Evolutionary conservation across 1,140 invertebrate species (phyloP).

Genomic region (Drosophila mayri): DNA sequence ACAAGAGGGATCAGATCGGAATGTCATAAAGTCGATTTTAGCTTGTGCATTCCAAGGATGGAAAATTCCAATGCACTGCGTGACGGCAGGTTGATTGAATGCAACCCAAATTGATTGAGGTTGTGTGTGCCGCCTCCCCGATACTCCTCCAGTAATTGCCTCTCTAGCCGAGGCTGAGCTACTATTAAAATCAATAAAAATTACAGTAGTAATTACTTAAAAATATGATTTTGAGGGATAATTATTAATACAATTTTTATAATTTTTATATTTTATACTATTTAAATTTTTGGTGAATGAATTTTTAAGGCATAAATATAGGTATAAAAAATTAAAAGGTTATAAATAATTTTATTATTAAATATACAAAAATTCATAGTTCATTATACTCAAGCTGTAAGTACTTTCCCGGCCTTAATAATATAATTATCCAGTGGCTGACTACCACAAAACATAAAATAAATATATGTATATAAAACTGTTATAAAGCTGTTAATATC

Average conservation of each 20-base stretch:
- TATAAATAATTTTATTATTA: not conserved
- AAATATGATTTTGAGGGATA: not conserved
- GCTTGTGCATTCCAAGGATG: constrained; percentile 21
- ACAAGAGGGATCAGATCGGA: not conserved
- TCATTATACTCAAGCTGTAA: not conserved
- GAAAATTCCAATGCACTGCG: constrained; percentile 42
- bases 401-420: not conserved
- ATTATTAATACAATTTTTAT: not conserved
- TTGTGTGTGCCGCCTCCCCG: constrained; percentile 8
- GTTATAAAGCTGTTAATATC: constrained; percentile 16
- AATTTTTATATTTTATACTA: not conserved
- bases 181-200: constrained; percentile 15
- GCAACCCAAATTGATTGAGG: constrained; percentile 39
- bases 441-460: constrained; percentile 1
- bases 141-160: constrained; percentile 4
- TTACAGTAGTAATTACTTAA: constrained; percentile 7
- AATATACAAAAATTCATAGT: not conserved
- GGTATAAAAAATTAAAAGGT: too few species aligned
- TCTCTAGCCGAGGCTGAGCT: not conserved
- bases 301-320: too few species aligned
- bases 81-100: constrained; percentile 36
- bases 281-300: not conserved
- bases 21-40: constrained; percentile 30
- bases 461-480: not conserved
- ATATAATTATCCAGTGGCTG: not conserved